phyloP scores from a whole-genome alignment of 2,888 invertebrate genomes.

The Limenitis camilla region DNA sequence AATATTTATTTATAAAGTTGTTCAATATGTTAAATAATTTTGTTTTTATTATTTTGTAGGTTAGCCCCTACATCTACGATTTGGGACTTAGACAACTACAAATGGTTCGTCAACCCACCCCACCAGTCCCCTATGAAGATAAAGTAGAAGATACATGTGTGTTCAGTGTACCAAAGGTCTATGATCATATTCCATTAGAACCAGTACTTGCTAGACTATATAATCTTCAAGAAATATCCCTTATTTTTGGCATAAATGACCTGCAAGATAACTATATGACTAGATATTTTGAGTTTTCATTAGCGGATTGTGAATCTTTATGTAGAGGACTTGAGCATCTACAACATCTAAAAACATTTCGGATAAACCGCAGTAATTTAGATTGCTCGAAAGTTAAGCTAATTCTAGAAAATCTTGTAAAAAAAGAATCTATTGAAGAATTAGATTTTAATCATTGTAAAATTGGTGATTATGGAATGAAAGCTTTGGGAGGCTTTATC shows the following conservation, averaged over 20 bases:
- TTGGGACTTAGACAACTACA: slow-evolving; percentile 69
- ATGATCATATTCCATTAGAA: slow-evolving; percentile 76
- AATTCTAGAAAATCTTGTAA: slow-evolving; percentile 69
- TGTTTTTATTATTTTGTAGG: not conserved
- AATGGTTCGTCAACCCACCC: slow-evolving; percentile 67
- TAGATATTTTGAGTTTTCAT: slow-evolving; percentile 76
- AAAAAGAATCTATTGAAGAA: slow-evolving; percentile 69
- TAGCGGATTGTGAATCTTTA: slow-evolving; percentile 73
- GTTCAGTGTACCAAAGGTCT: slow-evolving; percentile 54
- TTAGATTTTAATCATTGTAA: slow-evolving; percentile 79
- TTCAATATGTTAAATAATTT: not conserved
- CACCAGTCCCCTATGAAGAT: slow-evolving; percentile 41
- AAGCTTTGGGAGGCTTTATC: slow-evolving; percentile 76
- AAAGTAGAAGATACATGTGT: slow-evolving; percentile 51
- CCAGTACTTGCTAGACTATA: slow-evolving; percentile 68
- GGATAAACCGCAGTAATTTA: slow-evolving; percentile 76
- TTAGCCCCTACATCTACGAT: slow-evolving; percentile 39
- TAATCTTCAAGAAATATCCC: slow-evolving; percentile 67
- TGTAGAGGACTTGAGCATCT: slow-evolving; percentile 69
- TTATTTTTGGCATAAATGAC: slow-evolving; percentile 60
- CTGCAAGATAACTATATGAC: slow-evolving; percentile 70
- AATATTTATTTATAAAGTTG: not conserved
- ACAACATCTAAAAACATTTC: slow-evolving; percentile 62
- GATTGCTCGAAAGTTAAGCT: slow-evolving; percentile 75
- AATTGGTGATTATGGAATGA: slow-evolving; percentile 76